A percentile compares a stretch with the other conserved stretches of the same genome.
phyloP scores from a whole-genome alignment of 1,140 invertebrate species.

The Notospermus geniculatus region DNA sequence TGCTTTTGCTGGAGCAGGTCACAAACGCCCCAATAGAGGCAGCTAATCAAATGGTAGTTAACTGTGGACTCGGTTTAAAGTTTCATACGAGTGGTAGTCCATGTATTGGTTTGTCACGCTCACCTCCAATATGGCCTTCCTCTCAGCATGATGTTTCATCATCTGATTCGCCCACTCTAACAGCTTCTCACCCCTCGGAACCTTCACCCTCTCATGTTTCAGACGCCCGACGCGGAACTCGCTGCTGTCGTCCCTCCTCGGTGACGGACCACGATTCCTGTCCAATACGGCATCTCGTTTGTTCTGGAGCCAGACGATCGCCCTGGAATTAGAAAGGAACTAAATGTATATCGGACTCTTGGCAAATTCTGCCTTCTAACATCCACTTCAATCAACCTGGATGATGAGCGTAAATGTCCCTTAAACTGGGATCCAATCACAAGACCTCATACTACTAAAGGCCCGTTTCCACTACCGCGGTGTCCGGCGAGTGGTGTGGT shows the following conservation, averaged over 20 bases:
- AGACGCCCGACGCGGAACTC: conserved; percentile 94
- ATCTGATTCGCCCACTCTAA: conserved; percentile 93
- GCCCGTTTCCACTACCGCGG: too few species aligned
- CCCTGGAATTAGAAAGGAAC: conserved; percentile 57
- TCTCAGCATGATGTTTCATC: conserved; percentile 85
- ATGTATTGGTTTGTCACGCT: conserved; percentile 9
- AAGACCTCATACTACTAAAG: too few species aligned
- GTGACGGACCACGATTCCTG: conserved; percentile 67
- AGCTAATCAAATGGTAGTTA: too few species aligned
- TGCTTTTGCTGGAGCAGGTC: too few species aligned
- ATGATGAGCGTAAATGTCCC: too few species aligned
- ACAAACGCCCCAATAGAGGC: too few species aligned
- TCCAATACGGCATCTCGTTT: conserved; percentile 88
- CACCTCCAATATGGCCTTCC: conserved; percentile 92
- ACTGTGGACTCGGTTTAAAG: too few species aligned
- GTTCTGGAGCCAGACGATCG: conserved; percentile 97
- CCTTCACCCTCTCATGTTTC: conserved; percentile 97
- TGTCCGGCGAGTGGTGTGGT: too few species aligned
- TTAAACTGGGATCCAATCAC: too few species aligned
- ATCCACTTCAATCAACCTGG: neutral
- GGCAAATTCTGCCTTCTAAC: neutral
- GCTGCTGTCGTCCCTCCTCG: conserved; percentile 79
- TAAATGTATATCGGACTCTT: neutral
- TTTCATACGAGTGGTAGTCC: too few species aligned
- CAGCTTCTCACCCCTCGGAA: conserved; percentile 78